Conservation (phyloP, 2,888 invertebrate genomes). For the Drosophila infuscata region DNA sequence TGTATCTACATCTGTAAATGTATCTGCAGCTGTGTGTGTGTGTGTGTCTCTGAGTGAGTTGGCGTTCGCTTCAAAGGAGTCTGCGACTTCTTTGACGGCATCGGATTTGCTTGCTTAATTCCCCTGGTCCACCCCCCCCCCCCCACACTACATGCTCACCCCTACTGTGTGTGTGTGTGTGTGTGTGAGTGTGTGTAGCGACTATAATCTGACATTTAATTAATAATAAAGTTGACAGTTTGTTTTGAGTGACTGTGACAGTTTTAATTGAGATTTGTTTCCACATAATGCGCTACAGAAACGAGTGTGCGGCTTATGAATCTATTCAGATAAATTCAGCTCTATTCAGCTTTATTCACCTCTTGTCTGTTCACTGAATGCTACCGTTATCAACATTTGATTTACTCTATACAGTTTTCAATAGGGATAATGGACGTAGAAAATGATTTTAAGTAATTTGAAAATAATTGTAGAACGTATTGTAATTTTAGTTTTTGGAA, state of each 20-base stretch:
- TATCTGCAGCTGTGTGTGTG: constrained; percentile 14
- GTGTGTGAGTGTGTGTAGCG: constrained; percentile 40
- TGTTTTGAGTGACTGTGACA: constrained; percentile 82
- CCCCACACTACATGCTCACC: background rate
- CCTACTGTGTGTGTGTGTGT: constrained; percentile 7
- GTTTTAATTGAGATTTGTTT: constrained; percentile 81
- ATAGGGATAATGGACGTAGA: background rate
- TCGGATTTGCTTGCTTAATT: constrained; percentile 50
- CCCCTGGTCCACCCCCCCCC: background rate
- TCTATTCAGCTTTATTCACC: constrained; percentile 19
- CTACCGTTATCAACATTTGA: constrained; percentile 28
- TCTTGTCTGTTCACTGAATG: constrained; percentile 25
- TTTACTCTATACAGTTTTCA: background rate
- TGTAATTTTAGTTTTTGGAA: no score
- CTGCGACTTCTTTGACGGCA: constrained; percentile 69
- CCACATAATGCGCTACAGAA: constrained; percentile 46
- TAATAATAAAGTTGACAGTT: constrained; percentile 83
- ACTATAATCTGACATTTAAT: constrained; percentile 83
- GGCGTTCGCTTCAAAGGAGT: constrained; percentile 68
- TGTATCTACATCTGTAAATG: constrained; percentile 27
- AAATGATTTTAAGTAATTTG: no score
- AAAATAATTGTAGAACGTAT: background rate
- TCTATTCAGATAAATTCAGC: constrained; percentile 20
- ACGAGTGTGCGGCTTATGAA: constrained; percentile 39
- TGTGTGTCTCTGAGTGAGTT: constrained; percentile 23